Base-by-base conservation (phyloP, 1,140 invertebrate species). In the Temnothorax longispinosus region DNA sequence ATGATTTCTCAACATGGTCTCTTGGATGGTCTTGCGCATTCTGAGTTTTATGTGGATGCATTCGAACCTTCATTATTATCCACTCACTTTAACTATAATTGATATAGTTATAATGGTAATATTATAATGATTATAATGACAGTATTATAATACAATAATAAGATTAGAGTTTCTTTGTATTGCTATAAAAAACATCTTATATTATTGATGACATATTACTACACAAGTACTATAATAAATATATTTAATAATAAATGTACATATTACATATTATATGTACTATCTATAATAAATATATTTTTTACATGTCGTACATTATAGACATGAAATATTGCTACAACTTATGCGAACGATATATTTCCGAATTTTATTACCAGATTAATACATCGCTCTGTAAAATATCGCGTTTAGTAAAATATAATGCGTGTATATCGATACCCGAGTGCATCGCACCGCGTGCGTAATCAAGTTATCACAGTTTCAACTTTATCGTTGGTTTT, bases 391-490 rank as follows among this genome's bases (percentile, higher is more conserved):
- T 50, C 50, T 11, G n/a, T 6, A 27, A 27, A 27, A 27, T 27
- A 27, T 27, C 27, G 62, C 32, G 8, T 18, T 35, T n/a, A 64
- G 10, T 6, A 15, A n/a, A 41, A 67, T 56, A n/a, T 47, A 21
- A 1, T 15, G 6, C n/a, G 6, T 4, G 8, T 7, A 62, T 3
- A 15, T 8, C 27, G 3, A 21, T 35, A 35, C 13, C 18, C 3
- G 74, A 27, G 11, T 21, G 44, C n/a, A 41, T 18, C 21, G 52
- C 8, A 41, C 21, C 21, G 21, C 5, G 62, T 35, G 35, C 44
- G 5, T n/a, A 80, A 72, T 82, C 18, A 41, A 82, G 38, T 71
- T 47, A 27, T 4, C 18, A 8, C 27, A 58, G 54, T 82, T 47
- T 50, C 67, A 58, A 15, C 41, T 35, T 47, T 60, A 47, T 74